phyloP scores from a whole-genome alignment of 1,140 invertebrate genomes.

The Lutraria rhynchaena region DNA sequence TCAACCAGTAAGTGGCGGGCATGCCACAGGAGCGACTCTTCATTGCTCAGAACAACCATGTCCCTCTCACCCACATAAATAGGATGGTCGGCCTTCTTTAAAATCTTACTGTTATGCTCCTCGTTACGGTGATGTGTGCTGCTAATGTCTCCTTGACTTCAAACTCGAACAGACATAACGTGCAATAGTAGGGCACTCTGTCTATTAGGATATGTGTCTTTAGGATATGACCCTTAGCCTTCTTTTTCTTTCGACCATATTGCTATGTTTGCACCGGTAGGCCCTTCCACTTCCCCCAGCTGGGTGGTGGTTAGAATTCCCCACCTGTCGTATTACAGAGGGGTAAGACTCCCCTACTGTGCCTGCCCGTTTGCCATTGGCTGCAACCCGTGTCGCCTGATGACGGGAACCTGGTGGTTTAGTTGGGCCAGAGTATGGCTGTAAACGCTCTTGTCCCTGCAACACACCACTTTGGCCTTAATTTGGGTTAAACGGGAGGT shows the following conservation, averaged over 20 bases:
- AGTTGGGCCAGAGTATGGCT: too few species aligned
- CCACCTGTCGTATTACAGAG: too few species aligned
- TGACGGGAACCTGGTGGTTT: too few species aligned
- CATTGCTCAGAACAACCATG: not conserved
- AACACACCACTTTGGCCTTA: too few species aligned
- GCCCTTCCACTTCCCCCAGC: conserved; percentile 3
- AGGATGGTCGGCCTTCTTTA: conserved; percentile 5
- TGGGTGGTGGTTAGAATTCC: too few species aligned
- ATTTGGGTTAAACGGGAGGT: too few species aligned
- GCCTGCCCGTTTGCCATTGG: too few species aligned
- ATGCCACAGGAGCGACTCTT: not conserved
- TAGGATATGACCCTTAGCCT: conserved; percentile 19
- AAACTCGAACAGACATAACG: conserved; percentile 2
- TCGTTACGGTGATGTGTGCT: not conserved
- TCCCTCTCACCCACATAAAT: conserved; percentile 7
- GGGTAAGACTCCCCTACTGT: too few species aligned
- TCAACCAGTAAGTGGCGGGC: not conserved
- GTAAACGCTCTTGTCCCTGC: too few species aligned
- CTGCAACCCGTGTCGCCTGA: too few species aligned
- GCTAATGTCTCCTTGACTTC: not conserved
- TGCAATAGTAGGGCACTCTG: conserved; percentile 4
- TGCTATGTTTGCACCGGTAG: conserved; percentile 3
- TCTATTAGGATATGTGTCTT: conserved; percentile 7
- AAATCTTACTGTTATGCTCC: not conserved
- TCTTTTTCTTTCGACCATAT: not conserved